Conservation (phyloP, 2,888 invertebrate species). For the Ophion slaviceki region DNA sequence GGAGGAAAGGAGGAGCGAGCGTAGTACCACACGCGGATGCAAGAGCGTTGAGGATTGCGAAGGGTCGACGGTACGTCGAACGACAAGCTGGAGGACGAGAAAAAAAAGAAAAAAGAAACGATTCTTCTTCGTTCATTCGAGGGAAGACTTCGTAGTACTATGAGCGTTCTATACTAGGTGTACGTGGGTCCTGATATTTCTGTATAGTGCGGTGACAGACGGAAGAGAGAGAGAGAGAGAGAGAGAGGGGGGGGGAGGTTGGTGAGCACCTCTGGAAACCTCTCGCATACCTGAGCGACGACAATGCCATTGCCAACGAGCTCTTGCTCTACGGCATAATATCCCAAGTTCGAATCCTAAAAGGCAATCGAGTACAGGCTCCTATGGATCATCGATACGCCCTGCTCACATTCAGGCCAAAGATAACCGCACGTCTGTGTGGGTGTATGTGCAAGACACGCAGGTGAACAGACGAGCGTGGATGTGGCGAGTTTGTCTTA, state of each 20-base stretch:
- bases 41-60: no score
- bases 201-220: conserved; percentile 2
- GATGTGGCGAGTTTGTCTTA: no score
- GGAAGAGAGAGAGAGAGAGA: no score
- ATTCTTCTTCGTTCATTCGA: conserved; percentile 22
- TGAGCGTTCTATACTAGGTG: not conserved
- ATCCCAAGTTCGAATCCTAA: not conserved
- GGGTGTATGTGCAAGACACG: no score
- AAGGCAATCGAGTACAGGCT: not conserved
- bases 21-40: no score
- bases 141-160: conserved; percentile 31
- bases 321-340: conserved; percentile 66
- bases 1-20: no score
- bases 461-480: no score
- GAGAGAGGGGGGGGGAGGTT: not conserved
- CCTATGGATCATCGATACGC: conserved; percentile 6
- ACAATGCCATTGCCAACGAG: conserved; percentile 71
- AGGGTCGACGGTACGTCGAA: no score
- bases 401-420: not conserved
- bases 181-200: conserved; percentile 14
- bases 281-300: conserved; percentile 76
- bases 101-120: not conserved
- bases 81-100: not conserved
- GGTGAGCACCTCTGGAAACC: conserved; percentile 68
- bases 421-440: no score